A percentile compares a stretch with the other conserved stretches of the same genome.
Evolutionary conservation across 2,797 vertebrate species (phyloP).

Genomic region (Selene dorsalis): DNA sequence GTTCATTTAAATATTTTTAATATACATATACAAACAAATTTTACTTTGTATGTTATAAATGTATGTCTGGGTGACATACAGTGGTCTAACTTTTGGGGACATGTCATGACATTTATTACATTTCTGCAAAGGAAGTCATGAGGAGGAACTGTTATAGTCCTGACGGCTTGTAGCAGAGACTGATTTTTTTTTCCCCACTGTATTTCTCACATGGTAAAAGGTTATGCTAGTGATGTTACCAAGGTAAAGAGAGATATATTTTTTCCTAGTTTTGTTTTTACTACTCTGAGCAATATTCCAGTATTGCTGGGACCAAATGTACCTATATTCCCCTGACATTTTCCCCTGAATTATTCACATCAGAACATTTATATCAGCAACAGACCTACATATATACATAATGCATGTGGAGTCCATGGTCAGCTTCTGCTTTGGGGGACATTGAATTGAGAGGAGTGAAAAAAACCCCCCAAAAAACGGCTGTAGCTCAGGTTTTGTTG

Average conservation of each 20-base stretch:
- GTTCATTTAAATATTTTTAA: no score
- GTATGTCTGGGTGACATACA: no score
- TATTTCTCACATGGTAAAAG: neutral
- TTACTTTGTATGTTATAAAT: no score
- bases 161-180: no score
- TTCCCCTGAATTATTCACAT: constrained; percentile 53
- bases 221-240: neutral
- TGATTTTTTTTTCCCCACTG: neutral
- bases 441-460: neutral
- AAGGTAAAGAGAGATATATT: neutral
- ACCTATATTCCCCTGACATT: constrained; percentile 25
- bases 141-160: neutral
- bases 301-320: neutral
- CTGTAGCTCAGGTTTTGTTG: neutral
- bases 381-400: constrained; percentile 34
- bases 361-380: constrained; percentile 30
- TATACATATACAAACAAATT: no score
- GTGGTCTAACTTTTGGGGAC: no score
- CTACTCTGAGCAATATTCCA: neutral
- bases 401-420: constrained; percentile 33
- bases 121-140: no score
- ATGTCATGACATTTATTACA: no score
- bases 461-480: neutral
- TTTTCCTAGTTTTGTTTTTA: neutral
- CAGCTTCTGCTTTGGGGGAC: constrained; percentile 18